These are phyloP conservation scores for Calidris pugnax DNA, from an alignment of 2,113 vertebrate species.

Conservation along the genomic window DNA sequence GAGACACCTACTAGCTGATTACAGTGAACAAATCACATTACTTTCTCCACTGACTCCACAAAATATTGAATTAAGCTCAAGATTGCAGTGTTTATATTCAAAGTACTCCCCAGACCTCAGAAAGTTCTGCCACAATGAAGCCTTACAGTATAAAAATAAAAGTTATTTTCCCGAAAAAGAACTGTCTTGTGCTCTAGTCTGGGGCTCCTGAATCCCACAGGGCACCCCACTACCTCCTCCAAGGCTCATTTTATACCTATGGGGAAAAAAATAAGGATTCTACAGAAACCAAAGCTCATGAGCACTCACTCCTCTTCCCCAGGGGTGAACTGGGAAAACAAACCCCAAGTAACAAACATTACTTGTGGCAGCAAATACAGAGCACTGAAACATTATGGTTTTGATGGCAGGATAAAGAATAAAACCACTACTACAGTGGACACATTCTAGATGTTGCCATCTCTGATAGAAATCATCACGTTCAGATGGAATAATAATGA, in stretches of 20 bases:
- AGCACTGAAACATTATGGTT: not conserved
- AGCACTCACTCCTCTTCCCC: not conserved
- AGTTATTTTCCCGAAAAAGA: not conserved
- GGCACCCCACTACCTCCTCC: not conserved
- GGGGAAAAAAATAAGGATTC: not conserved
- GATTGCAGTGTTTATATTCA: slow-evolving; percentile 49
- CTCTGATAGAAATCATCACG: not conserved
- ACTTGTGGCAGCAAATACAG: not conserved
- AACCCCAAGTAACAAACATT: not conserved
- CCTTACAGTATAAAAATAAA: not conserved
- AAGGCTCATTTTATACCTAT: not conserved
- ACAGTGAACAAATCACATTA: slow-evolving; percentile 57
- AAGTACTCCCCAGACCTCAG: not conserved
- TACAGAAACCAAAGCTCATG: not conserved
- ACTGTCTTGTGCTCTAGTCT: not conserved
- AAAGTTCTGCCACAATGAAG: slow-evolving; percentile 22
- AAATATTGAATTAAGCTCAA: slow-evolving; percentile 56
- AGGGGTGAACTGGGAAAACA: not conserved
- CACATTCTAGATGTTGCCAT: not conserved
- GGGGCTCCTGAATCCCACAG: not conserved
- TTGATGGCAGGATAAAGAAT: not conserved
- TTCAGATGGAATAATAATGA: not conserved
- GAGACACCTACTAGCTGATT: slow-evolving; percentile 53
- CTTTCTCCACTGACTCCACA: slow-evolving; percentile 32
- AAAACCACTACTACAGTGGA: not conserved